Conservation (phyloP, 2,113 vertebrate genomes). For the Nibea coibor region DNA sequence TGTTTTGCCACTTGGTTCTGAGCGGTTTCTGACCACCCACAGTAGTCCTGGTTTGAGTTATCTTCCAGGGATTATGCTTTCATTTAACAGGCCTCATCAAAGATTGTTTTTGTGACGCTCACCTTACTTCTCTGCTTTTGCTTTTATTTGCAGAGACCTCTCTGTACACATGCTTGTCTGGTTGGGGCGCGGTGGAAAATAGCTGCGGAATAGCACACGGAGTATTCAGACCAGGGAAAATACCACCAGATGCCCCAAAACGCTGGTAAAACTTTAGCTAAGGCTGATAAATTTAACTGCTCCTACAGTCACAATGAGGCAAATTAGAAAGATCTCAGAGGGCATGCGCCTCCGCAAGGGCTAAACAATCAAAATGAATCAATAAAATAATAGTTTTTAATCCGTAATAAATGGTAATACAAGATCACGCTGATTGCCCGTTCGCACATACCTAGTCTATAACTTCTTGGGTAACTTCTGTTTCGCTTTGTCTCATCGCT, state of each 20-base stretch:
- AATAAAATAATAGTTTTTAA: background rate
- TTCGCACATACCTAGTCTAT: background rate
- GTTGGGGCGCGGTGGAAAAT: slow-evolving; percentile 47
- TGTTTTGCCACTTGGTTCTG: slow-evolving; percentile 71
- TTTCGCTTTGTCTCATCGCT: background rate
- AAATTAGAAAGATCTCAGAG: background rate
- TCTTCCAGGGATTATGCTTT: slow-evolving; percentile 50
- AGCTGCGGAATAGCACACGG: slow-evolving; percentile 7
- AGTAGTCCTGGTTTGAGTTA: slow-evolving; percentile 65
- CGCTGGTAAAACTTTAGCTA: background rate
- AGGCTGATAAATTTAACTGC: background rate
- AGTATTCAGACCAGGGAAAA: slow-evolving; percentile 4
- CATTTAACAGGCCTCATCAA: slow-evolving; percentile 47
- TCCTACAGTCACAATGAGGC: background rate
- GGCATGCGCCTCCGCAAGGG: background rate
- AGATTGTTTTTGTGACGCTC: slow-evolving; percentile 48
- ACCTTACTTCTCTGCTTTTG: slow-evolving; percentile 43
- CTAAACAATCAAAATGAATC: background rate
- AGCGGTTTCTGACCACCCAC: slow-evolving; percentile 80
- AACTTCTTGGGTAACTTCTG: background rate
- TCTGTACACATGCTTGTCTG: slow-evolving; percentile 29
- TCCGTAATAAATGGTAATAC: background rate
- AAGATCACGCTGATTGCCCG: too few relatives aligned
- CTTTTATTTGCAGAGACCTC: slow-evolving; percentile 44
- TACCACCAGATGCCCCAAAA: slow-evolving; percentile 19